Evolutionary conservation across 1,140 invertebrate species (phyloP), one percentile per base, ranked within the genome.

Genomic region (Meloidogyne hapla): DNA sequence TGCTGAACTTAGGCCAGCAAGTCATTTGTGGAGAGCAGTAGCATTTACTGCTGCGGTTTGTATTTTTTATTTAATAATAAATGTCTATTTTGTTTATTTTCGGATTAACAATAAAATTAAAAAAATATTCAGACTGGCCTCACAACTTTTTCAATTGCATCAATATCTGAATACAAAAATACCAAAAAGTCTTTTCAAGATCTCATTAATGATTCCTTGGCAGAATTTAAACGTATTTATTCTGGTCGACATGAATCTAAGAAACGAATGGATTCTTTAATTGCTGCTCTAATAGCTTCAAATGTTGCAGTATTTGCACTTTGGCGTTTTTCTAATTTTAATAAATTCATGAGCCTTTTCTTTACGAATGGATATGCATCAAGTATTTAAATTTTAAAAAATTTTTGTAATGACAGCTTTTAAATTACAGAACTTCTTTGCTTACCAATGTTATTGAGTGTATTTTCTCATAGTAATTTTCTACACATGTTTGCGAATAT

Each of bases 401-500:
- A 26, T 74, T 9, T 73, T 85, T 38, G 61, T 15, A 38, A 63
- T 67, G 62, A 21, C 13, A 40, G 61, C 21, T 18, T 65, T 42
- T 42, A 74, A 73, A 64, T 78, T 90, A 45, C 83, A 93, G 92
- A 89, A 86, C 89, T 89, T 79, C 88, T 91, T 70, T 94, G 92
- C 88, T 91, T 91, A 88, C 93, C 95, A 25, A 94, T 96, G 94
- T 83, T 97, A 21, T 88, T 97, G 1, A 94, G 93, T 12, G 93
- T 92, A 67, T 98, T 98, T 88, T 97, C 94, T 84, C 96, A 98
- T 87, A 92, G 92, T 84, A 93, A 92, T 12, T 85, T 91, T 42
- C 88, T 94, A 64, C 96, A 98, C 89, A 90, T 98, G 67, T 91
- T 91, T 83, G 91, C 92, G 48, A 98, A 98, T 88, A 98, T 98